Base-by-base conservation (phyloP, 1,140 invertebrate species). In the Drosophila pseudoananassae region DNA sequence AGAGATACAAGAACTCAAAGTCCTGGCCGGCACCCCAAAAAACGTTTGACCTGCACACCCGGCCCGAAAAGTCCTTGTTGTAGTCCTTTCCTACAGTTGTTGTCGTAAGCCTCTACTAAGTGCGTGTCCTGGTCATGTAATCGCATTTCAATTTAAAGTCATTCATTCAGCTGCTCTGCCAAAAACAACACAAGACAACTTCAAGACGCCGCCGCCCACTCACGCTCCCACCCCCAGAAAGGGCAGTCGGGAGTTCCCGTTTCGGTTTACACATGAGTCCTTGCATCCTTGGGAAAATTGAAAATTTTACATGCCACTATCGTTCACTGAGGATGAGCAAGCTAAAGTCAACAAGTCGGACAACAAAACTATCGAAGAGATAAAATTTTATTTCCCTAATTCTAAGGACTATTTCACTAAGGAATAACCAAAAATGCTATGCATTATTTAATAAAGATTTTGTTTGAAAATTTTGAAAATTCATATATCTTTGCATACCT, bases 61-160 rank as follows among this genome's bases (percentile, higher is more conserved):
- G 58, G 64, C 43, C 23, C 36, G 57, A 52, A 15, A 33, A 52
- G 50, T 52, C 50, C 57, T 63, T 66, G 57, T 60, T 43, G 43
- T 14, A 43, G 38, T 43, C 5, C 38, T 43, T 43, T 64, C 55
- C 45, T 43, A 53, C 54, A 38, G 55, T 40, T 64, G 47, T 51
- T 78, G 46, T 61, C 59, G 58, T 87, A 87, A 87, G 83, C 83
- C 72, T 57, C 59, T 57, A 79, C 75, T 83, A 83, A 88, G 81
- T 79, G 78, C 60, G 68, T 87, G 83, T 87, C 76, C 83, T 88
- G 84, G 83, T 88, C 76, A 71, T 88, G 83, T 88, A 88, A 88
- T 88, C 83, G 79, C 79, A 88, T 88, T 88, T 88, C 83, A 88
- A 88, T 88, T 88, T 76, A 73, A 89, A 88, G 79, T 82, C 83